phyloP scores from a whole-genome alignment of 1,140 invertebrate species.

The Diuraphis noxia region DNA sequence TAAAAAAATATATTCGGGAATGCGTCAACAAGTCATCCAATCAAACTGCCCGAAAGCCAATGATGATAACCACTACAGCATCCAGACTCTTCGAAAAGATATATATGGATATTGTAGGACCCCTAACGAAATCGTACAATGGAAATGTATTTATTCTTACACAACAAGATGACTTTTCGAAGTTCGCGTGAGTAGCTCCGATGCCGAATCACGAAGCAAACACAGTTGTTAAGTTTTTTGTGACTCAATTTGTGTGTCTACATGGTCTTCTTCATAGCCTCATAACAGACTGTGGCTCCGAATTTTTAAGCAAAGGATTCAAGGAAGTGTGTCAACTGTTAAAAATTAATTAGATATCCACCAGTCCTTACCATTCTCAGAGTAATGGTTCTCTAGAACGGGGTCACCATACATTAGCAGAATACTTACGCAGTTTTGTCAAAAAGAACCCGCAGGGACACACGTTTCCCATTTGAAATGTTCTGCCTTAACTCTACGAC shows the following conservation, averaged over 20 bases:
- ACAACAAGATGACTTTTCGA: not conserved
- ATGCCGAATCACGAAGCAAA: conserved; percentile 59
- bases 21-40: not conserved
- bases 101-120: not conserved
- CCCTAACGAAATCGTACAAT: not conserved
- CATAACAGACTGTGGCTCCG: too few species aligned
- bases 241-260: not conserved
- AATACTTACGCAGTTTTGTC: conserved; percentile 61
- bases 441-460: conserved; percentile 59
- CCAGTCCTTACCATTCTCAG: not conserved
- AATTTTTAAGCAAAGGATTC: not conserved
- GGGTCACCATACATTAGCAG: conserved; percentile 57
- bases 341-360: not conserved
- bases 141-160: conserved; percentile 15
- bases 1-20: not conserved
- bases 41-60: not conserved
- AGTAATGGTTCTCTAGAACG: not conserved
- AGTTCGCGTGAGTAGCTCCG: conserved; percentile 56
- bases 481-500: not conserved
- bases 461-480: not conserved
- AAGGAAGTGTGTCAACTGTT: not conserved
- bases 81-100: not conserved
- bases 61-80: not conserved
- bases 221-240: conserved; percentile 57
- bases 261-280: not conserved